A percentile compares a stretch with the other conserved stretches of the same genome.
These are phyloP conservation scores for Nibea coibor DNA, from an alignment of 2,113 vertebrate genomes.

Conservation along the genomic window DNA sequence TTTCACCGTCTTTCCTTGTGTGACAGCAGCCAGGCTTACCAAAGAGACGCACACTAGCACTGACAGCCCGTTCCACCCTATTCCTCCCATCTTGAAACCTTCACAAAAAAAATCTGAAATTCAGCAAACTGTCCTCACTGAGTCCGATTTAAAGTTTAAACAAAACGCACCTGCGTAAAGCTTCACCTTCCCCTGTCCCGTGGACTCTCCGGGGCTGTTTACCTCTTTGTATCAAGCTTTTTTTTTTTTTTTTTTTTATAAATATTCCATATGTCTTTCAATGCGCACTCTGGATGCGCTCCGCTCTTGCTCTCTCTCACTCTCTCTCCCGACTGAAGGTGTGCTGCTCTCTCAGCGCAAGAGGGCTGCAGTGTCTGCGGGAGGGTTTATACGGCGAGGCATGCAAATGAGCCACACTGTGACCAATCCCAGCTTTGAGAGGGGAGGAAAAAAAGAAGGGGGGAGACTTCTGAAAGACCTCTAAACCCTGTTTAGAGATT, in stretches of 20 bases:
- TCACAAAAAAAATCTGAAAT: conserved; percentile 39
- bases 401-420: conserved; percentile 91
- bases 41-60: conserved; percentile 67
- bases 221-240: conserved; percentile 7
- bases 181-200: conserved; percentile 14
- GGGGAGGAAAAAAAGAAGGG: conserved; percentile 17
- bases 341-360: conserved; percentile 78
- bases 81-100: conserved; percentile 68
- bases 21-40: conserved; percentile 62
- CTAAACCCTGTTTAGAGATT: conserved; percentile 84
- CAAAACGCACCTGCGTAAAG: conserved; percentile 42
- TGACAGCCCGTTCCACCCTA: conserved; percentile 76
- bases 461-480: conserved; percentile 80
- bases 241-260: conserved; percentile 10
- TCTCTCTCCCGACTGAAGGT: conserved; percentile 63
- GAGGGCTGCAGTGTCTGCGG: conserved; percentile 81
- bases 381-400: conserved; percentile 89
- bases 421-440: conserved; percentile 80
- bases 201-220: conserved; percentile 29
- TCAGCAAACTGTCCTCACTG: conserved; percentile 49
- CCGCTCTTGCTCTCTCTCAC: conserved; percentile 28
- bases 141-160: conserved; percentile 47
- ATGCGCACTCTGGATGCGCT: conserved; percentile 72
- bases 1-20: conserved; percentile 89
- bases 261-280: conserved; percentile 72